Base-by-base conservation (phyloP, 2,888 invertebrate genomes). In the Marasmarcha lunaedactyla region DNA sequence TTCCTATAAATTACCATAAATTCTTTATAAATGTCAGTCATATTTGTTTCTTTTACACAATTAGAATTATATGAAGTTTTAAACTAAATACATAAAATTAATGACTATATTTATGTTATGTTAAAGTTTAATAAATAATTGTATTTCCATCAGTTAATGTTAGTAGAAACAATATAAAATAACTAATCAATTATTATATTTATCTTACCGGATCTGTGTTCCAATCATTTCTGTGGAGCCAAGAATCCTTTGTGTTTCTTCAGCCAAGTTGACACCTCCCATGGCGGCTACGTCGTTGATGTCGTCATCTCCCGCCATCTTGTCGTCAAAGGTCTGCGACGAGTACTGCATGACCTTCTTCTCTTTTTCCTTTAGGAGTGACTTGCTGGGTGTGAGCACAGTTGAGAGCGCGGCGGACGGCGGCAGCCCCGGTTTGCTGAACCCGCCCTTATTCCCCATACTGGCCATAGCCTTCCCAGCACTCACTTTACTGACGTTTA, bases 251-350 rank as follows among this genome's bases (percentile, higher is more conserved):
- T 96, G 96, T 27, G 94, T 92, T 76, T 98, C 98, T 76, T 98
- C 98, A 0, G 94, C 93, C 57, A 98, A 86, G 81, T 98, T 98
- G 40, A 98, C 98, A 38, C 98, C 98, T 47, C 98, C 98, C 98
- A 98, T 98, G 7, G 98, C 97, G 20, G 98, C 97, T 10, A 98
- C 98, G 81, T 98, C 98, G 63, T 98, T 98, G 59, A 98, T 97
- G 69, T 98, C 97, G 66, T 97, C 97, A 60, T 97, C 96, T 34
- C 94, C 95, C 46, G 87, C 87, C 78, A 78, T 85, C 64, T 79
- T 85, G 67, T 83, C 85, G 62, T 85, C 77, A 44, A 63, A 78
- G 10, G 68, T 63, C 41, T 60, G 78, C 48, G 63, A 68, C 51
- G 51, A 51, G 49, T 57, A 71, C 46, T 64, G 68, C 15, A 55